A percentile compares a stretch with the other conserved stretches of the same genome.
Conservation (phyloP, 1,140 invertebrate species). For the Pogonus chalceus region DNA sequence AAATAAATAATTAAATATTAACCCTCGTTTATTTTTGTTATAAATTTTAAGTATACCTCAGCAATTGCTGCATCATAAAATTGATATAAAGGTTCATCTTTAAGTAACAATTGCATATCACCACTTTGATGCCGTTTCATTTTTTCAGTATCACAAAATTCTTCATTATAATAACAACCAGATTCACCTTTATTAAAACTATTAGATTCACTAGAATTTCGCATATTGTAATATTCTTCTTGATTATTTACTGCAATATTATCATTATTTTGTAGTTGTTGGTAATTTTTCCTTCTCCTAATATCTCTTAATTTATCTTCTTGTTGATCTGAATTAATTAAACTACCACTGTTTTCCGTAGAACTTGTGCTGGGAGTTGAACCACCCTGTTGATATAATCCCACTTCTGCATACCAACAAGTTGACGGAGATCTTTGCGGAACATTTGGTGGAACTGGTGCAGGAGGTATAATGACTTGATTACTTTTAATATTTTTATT, state of each 20-base stretch:
- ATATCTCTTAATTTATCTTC: too few species aligned
- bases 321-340: neutral
- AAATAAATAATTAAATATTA: neutral
- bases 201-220: neutral
- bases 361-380: slow-evolving; percentile 33
- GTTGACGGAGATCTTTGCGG: slow-evolving; percentile 23
- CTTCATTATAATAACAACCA: slow-evolving; percentile 24
- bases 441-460: slow-evolving; percentile 13
- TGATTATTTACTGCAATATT: slow-evolving; percentile 2
- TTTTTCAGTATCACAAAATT: slow-evolving; percentile 23
- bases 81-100: slow-evolving; percentile 80
- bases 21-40: neutral
- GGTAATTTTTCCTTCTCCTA: slow-evolving; percentile 10
- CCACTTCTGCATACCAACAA: slow-evolving; percentile 52
- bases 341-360: slow-evolving; percentile 28
- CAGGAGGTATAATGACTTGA: slow-evolving; percentile 2
- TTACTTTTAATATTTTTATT: too few species aligned
- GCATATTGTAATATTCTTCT: slow-evolving; percentile 26
- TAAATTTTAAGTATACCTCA: slow-evolving; percentile 44
- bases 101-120: slow-evolving; percentile 26
- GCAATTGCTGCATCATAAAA: slow-evolving; percentile 75
- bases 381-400: slow-evolving; percentile 44
- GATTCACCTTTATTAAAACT: slow-evolving; percentile 25
- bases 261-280: neutral
- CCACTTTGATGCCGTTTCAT: slow-evolving; percentile 21